These are phyloP conservation scores for Heliopora coerulea DNA, from an alignment of 92 coral and sea anemone genomes.

Conservation along the genomic window DNA sequence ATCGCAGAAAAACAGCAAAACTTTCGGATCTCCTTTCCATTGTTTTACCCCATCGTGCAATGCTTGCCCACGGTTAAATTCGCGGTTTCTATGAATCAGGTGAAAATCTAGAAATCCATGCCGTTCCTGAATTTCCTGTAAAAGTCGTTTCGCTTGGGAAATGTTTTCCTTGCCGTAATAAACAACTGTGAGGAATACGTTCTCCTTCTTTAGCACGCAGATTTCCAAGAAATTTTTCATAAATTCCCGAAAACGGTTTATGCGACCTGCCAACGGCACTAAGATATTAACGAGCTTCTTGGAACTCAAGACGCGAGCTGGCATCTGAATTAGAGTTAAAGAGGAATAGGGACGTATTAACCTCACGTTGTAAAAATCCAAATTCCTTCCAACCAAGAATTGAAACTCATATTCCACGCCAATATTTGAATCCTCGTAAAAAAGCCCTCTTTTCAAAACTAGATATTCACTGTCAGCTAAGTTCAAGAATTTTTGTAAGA, in stretches of 20 bases:
- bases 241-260: slow-evolving; percentile 77
- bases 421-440: slow-evolving; percentile 62
- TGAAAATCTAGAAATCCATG: slow-evolving; percentile 71
- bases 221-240: slow-evolving; percentile 69
- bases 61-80: slow-evolving; percentile 81
- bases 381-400: not conserved
- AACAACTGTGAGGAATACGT: slow-evolving; percentile 79
- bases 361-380: not conserved
- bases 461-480: not conserved
- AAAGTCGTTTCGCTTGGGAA: slow-evolving; percentile 56
- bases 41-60: slow-evolving; percentile 85
- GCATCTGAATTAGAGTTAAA: not conserved
- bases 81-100: slow-evolving; percentile 67
- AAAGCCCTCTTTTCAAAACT: slow-evolving; percentile 50
- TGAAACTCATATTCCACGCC: slow-evolving; percentile 82
- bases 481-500: not conserved
- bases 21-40: slow-evolving; percentile 69
- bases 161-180: slow-evolving; percentile 78
- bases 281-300: slow-evolving; percentile 56
- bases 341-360: slow-evolving; percentile 4
- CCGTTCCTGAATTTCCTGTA: slow-evolving; percentile 58
- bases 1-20: slow-evolving; percentile 86
- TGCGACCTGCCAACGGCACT: slow-evolving; percentile 77
- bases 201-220: slow-evolving; percentile 67
- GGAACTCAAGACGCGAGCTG: not conserved